phyloP scores from a whole-genome alignment of 2,888 invertebrate species.

The Acrobasis consociella region DNA sequence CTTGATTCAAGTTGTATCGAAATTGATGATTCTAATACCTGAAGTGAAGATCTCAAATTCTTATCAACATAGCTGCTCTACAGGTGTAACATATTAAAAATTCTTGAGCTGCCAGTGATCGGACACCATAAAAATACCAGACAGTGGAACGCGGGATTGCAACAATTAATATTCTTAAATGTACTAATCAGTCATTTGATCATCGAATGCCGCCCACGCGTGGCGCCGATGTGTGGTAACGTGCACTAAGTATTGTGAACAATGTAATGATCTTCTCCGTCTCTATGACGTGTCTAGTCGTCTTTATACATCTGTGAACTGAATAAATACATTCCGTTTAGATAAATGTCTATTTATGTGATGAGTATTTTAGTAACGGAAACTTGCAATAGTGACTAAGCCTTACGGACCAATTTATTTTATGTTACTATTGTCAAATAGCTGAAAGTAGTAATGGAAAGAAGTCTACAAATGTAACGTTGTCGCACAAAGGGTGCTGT shows the following conservation, averaged over 20 bases:
- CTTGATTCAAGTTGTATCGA: neutral
- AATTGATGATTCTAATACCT: constrained; percentile 13
- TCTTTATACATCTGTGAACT: constrained; percentile 29
- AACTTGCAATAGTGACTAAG: too few relatives aligned
- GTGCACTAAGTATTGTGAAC: constrained; percentile 29
- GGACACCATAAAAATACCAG: constrained; percentile 51
- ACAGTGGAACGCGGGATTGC: constrained; percentile 55
- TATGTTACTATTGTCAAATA: too few relatives aligned
- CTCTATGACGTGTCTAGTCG: constrained; percentile 14
- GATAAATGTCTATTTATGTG: too few relatives aligned
- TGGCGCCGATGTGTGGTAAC: constrained; percentile 60
- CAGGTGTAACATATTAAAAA: constrained; percentile 20
- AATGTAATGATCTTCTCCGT: constrained; percentile 2
- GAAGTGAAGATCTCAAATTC: constrained; percentile 19
- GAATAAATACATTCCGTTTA: constrained; percentile 16
- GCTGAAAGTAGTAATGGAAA: too few relatives aligned
- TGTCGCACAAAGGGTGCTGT: too few relatives aligned
- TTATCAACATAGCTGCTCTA: constrained; percentile 16
- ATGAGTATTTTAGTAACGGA: too few relatives aligned
- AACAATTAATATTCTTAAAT: constrained; percentile 76
- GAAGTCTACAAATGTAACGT: too few relatives aligned
- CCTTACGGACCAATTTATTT: too few relatives aligned
- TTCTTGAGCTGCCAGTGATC: constrained; percentile 5
- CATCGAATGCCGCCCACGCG: constrained; percentile 68
- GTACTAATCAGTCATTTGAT: constrained; percentile 75